These are phyloP conservation scores for Anthopleura sola DNA, from an alignment of 64 coral and sea anemone species.

Conservation along the genomic window DNA sequence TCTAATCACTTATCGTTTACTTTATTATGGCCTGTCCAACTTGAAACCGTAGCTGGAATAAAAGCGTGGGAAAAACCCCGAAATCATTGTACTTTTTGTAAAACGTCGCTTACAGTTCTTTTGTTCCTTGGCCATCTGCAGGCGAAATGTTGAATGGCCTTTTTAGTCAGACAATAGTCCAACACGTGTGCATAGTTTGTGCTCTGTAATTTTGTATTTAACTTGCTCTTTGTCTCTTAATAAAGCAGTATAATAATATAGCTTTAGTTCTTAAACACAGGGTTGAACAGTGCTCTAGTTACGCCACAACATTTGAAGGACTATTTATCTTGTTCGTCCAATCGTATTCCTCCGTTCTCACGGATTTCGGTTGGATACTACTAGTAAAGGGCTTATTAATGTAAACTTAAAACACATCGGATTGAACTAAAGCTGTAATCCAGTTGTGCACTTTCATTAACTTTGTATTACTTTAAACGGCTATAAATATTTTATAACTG, in stretches of 20 bases:
- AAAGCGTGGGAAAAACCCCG: slow-evolving; percentile 29
- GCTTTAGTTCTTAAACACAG: not conserved
- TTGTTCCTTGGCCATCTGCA: slow-evolving; percentile 18
- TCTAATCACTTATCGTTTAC: too few species aligned
- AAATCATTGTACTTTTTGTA: not conserved
- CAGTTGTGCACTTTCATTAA: not conserved
- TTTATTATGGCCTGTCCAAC: too few species aligned
- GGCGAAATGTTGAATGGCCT: not conserved
- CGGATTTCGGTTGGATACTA: not conserved
- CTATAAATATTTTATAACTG: not conserved
- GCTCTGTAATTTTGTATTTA: slow-evolving; percentile 12
- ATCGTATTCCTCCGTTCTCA: slow-evolving; percentile 3
- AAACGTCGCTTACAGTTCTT: not conserved
- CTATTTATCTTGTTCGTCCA: not conserved
- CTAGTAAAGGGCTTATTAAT: not conserved
- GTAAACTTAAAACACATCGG: not conserved
- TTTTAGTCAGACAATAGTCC: not conserved
- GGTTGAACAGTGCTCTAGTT: not conserved
- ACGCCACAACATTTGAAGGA: too few species aligned
- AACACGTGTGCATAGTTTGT: not conserved
- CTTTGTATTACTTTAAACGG: not conserved
- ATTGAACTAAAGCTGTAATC: not conserved
- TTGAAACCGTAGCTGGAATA: not conserved
- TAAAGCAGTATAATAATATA: not conserved
- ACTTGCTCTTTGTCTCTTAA: not conserved